A percentile compares a stretch with the other conserved stretches of the same genome.
These are phyloP conservation scores for Noctuana brunneofusca DNA, from an alignment of 2,888 invertebrate genomes.

Conservation along the genomic window DNA sequence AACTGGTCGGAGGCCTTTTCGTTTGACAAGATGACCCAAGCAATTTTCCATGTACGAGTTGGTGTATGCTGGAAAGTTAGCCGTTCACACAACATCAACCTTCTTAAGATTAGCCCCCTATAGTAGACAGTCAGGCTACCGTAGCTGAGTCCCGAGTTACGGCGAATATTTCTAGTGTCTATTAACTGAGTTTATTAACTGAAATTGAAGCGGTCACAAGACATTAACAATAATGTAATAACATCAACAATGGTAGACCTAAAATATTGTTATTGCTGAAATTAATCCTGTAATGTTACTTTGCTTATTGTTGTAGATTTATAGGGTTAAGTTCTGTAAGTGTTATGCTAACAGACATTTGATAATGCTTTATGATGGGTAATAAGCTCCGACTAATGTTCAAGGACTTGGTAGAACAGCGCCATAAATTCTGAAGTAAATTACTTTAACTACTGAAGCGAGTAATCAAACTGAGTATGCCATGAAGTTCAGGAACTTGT, in stretches of 20 bases:
- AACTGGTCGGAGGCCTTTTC: no score
- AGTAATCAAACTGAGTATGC: neutral
- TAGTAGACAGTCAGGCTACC: no score
- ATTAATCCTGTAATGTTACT: constrained; percentile 28
- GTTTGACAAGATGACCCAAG: no score
- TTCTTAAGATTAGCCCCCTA: no score
- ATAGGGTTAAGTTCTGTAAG: constrained; percentile 16
- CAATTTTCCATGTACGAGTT: no score
- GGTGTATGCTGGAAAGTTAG: no score
- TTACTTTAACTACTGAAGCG: neutral
- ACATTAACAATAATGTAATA: constrained; percentile 22
- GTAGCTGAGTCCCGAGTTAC: no score
- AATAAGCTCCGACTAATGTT: constrained; percentile 20
- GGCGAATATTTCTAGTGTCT: no score
- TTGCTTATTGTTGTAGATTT: constrained; percentile 29
- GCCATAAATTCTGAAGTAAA: neutral
- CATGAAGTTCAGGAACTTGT: neutral
- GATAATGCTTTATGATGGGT: constrained; percentile 16
- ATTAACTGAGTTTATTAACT: constrained; percentile 45
- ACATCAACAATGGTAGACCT: constrained; percentile 16
- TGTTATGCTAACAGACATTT: constrained; percentile 24
- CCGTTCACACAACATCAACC: no score
- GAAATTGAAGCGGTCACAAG: constrained; percentile 18
- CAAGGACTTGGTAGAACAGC: neutral
- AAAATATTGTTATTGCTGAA: constrained; percentile 33